phyloP scores from a whole-genome alignment of 2,888 invertebrate genomes.

The Lissocephala sabroskyi region DNA sequence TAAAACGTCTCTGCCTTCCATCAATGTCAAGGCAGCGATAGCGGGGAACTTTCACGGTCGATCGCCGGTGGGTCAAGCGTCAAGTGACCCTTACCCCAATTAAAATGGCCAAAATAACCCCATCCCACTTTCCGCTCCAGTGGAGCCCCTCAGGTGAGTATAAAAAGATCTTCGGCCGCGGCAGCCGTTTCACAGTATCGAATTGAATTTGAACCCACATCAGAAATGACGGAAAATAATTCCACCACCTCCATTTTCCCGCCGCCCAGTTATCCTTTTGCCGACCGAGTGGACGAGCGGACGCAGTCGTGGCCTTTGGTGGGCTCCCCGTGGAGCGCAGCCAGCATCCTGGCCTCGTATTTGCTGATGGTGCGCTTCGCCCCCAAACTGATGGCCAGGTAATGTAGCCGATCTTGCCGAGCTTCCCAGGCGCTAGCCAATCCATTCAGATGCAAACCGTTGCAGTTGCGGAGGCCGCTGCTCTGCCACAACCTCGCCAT shows the following conservation, averaged over 20 bases:
- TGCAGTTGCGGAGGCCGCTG: constrained; percentile 82
- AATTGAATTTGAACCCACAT: background rate
- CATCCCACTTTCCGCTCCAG: too few species aligned
- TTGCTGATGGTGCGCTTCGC: constrained; percentile 85
- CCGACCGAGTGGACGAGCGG: constrained; percentile 76
- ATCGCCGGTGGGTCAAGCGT: too few species aligned
- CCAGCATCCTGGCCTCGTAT: constrained; percentile 81
- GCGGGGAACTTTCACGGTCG: too few species aligned
- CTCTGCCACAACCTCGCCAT: constrained; percentile 90
- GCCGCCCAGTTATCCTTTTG: constrained; percentile 29
- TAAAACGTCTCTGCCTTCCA: too few species aligned
- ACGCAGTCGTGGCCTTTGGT: constrained; percentile 90
- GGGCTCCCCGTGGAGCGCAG: constrained; percentile 84
- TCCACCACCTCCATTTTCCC: constrained; percentile 14
- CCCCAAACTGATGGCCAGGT: constrained; percentile 85
- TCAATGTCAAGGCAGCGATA: too few species aligned
- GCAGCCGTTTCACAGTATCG: background rate
- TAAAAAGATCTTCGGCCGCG: background rate
- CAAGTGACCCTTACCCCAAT: too few species aligned
- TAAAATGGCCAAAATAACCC: too few species aligned
- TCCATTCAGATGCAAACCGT: constrained; percentile 78
- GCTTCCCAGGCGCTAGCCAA: too few species aligned
- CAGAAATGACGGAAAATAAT: constrained; percentile 18
- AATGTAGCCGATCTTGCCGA: too few species aligned
- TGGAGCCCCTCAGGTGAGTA: background rate